Conservation (phyloP, 1,140 invertebrate species). For the Chrysoperla carnea region DNA sequence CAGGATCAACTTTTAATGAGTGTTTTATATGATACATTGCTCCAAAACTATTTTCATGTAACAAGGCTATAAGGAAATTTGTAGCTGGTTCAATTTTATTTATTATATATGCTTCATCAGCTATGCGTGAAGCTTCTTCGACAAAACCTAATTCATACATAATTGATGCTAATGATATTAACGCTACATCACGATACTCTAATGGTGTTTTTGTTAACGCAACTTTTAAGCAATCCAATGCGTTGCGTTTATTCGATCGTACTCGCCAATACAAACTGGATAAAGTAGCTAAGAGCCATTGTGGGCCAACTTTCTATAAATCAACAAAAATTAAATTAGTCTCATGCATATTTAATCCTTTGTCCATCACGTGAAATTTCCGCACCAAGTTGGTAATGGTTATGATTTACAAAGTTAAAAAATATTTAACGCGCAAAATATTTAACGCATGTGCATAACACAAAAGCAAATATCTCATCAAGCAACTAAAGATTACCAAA, state of each 20-base stretch:
- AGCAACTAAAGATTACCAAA: too few species aligned
- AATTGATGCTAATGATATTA: slow-evolving; percentile 41
- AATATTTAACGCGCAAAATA: not conserved
- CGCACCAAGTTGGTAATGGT: too few species aligned
- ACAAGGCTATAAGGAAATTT: slow-evolving; percentile 46
- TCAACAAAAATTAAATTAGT: slow-evolving; percentile 7
- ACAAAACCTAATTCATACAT: slow-evolving; percentile 41
- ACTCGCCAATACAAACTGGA: slow-evolving; percentile 52
- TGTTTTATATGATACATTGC: slow-evolving; percentile 50
- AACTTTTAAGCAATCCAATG: slow-evolving; percentile 40
- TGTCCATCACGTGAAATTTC: too few species aligned
- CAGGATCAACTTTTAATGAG: slow-evolving; percentile 35
- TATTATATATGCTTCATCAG: slow-evolving; percentile 34
- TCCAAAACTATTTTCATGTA: slow-evolving; percentile 47
- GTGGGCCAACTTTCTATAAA: slow-evolving; percentile 41
- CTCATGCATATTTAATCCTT: slow-evolving; percentile 1
- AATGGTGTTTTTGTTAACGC: slow-evolving; percentile 32
- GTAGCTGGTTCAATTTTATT: slow-evolving; percentile 48
- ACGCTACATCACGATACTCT: slow-evolving; percentile 31
- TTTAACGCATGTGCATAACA: too few species aligned
- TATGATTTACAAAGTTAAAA: too few species aligned
- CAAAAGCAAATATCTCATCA: too few species aligned
- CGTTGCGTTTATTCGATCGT: slow-evolving; percentile 36
- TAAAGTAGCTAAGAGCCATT: slow-evolving; percentile 41
- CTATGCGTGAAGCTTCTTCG: slow-evolving; percentile 35